A percentile compares a stretch with the other conserved stretches of the same genome.
These are phyloP conservation scores for Myotis planiceps DNA, from an alignment of 2,797 vertebrate species.

Conservation along the genomic window DNA sequence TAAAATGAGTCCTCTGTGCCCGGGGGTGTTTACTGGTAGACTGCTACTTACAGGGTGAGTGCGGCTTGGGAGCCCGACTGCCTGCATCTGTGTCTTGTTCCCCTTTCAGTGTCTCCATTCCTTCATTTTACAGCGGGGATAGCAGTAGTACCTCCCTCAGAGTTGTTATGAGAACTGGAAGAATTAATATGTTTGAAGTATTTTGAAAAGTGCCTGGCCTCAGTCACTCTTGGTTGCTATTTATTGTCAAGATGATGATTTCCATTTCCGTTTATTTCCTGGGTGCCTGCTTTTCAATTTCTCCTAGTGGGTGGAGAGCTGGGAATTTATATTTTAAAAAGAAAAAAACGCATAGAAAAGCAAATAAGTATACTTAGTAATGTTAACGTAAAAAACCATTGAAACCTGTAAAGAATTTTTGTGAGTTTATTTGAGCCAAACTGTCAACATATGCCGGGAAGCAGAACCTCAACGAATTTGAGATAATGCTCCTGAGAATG, in stretches of 20 bases:
- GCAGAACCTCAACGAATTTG: too few species aligned
- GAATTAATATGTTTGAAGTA: not conserved
- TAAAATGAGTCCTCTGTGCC: not conserved
- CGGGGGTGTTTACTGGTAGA: not conserved
- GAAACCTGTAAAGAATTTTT: too few species aligned
- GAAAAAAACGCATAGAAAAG: not conserved
- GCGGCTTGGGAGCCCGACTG: not conserved
- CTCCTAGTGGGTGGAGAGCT: not conserved
- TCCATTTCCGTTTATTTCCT: constrained; percentile 17
- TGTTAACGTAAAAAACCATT: too few species aligned
- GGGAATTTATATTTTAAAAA: not conserved
- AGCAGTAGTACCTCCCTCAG: not conserved
- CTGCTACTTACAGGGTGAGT: not conserved
- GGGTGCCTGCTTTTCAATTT: not conserved
- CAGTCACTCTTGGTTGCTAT: not conserved
- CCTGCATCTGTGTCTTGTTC: not conserved
- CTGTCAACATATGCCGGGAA: too few species aligned
- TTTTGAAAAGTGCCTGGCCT: not conserved
- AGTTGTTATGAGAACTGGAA: not conserved
- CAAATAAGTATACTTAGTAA: not conserved
- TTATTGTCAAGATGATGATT: not conserved
- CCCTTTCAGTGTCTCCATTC: not conserved
- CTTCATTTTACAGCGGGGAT: not conserved
- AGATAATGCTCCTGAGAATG: too few species aligned
- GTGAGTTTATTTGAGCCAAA: too few species aligned